phyloP scores from a whole-genome alignment of 2,113 vertebrate genomes.

The Nanorana parkeri region DNA sequence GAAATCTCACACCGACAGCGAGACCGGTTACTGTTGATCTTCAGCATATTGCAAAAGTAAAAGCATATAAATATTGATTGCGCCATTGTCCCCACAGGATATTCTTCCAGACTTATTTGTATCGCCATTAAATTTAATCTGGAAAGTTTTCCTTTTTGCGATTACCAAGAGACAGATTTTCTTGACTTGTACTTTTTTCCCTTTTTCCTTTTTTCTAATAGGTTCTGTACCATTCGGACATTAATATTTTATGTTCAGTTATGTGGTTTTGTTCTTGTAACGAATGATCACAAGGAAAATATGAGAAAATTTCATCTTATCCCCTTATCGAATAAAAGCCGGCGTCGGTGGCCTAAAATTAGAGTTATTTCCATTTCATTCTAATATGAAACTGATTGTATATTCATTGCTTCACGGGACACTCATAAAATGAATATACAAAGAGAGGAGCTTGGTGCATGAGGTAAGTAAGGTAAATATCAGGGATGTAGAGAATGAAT shows the following conservation, averaged over 20 bases:
- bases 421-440: conserved; percentile 43
- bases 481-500: not conserved
- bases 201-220: conserved; percentile 33
- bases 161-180: conserved; percentile 53
- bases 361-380: conserved; percentile 49
- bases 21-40: conserved; percentile 27
- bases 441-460: conserved; percentile 14
- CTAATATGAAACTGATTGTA: conserved; percentile 42
- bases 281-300: conserved; percentile 54
- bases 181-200: conserved; percentile 13
- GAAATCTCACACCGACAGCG: conserved; percentile 2
- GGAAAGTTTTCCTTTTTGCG: conserved; percentile 43
- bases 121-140: conserved; percentile 55
- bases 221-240: conserved; percentile 50
- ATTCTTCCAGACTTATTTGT: conserved; percentile 50
- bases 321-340: conserved; percentile 36
- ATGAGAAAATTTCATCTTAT: conserved; percentile 40
- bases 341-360: conserved; percentile 24
- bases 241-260: conserved; percentile 57
- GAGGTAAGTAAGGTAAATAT: conserved; percentile 45
- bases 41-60: conserved; percentile 48
- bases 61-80: conserved; percentile 56
- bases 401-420: conserved; percentile 52
- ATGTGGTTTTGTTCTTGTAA: conserved; percentile 51
- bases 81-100: conserved; percentile 37